Evolutionary conservation across 2,888 invertebrate genomes (phyloP).

Genomic region (Prenolepis imparis): DNA sequence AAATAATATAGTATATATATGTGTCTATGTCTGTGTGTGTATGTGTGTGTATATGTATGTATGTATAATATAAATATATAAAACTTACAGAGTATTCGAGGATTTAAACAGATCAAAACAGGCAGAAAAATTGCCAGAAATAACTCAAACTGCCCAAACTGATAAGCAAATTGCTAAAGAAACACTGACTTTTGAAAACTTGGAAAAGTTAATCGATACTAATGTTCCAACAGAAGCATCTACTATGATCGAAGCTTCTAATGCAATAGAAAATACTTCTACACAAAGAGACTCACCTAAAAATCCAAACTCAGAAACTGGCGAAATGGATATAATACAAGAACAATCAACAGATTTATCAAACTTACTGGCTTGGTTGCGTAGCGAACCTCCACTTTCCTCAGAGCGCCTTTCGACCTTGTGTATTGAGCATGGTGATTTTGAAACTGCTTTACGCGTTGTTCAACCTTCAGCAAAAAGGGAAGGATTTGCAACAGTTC

Average conservation of each 20-base stretch:
- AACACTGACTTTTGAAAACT: conserved; percentile 59
- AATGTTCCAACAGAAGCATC: conserved; percentile 49
- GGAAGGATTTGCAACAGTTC: conserved; percentile 99
- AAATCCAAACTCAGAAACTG: conserved; percentile 37
- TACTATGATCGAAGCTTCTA: conserved; percentile 45
- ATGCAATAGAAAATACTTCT: conserved; percentile 33
- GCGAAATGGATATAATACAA: conserved; percentile 64
- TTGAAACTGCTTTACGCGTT: conserved; percentile 91
- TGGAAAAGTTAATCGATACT: conserved; percentile 57
- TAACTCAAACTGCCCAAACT: conserved; percentile 65
- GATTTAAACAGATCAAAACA: conserved; percentile 79
- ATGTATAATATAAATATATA: conserved; percentile 20
- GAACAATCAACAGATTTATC: conserved; percentile 83
- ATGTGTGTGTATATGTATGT: background rate
- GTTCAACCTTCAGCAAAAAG: conserved; percentile 97
- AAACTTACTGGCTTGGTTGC: conserved; percentile 90
- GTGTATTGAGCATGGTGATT: conserved; percentile 92
- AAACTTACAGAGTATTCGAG: conserved; percentile 81
- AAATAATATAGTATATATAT: background rate
- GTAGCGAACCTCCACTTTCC: conserved; percentile 89
- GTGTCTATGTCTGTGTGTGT: background rate
- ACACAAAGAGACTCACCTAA: conserved; percentile 35
- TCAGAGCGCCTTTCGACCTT: conserved; percentile 89
- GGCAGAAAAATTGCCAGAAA: conserved; percentile 70
- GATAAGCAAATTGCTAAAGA: conserved; percentile 61